phyloP scores from a whole-genome alignment of 2,797 vertebrate genomes.

The Liparis tanakae region DNA sequence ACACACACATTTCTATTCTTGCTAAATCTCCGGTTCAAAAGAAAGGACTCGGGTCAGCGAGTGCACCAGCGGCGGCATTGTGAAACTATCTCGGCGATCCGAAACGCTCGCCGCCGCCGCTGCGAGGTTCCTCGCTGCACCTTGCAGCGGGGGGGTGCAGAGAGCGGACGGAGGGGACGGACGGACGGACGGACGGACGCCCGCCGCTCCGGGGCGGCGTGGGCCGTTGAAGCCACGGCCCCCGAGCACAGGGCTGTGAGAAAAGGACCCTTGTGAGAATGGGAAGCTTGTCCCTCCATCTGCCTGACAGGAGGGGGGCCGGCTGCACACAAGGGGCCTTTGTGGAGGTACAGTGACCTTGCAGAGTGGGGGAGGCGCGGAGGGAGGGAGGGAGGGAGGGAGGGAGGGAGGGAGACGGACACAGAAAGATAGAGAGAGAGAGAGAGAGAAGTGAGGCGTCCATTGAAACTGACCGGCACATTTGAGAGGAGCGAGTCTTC shows the following conservation, averaged over 20 bases:
- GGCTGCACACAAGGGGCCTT: conserved; percentile 75
- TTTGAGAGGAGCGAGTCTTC: conserved; percentile 6
- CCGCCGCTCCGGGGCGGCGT: too few species aligned
- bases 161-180: neutral
- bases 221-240: conserved; percentile 48
- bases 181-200: conserved; percentile 19
- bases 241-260: conserved; percentile 71
- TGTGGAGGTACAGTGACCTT: conserved; percentile 78
- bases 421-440: neutral
- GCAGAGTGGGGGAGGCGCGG: conserved; percentile 17
- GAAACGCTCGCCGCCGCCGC: conserved; percentile 49
- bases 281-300: conserved; percentile 68
- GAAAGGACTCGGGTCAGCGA: conserved; percentile 56
- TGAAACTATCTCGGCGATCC: conserved; percentile 42
- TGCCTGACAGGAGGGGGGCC: conserved; percentile 68
- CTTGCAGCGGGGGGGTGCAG: conserved; percentile 51
- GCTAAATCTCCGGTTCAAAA: conserved; percentile 44
- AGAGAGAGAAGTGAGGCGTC: conserved; percentile 21
- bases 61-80: conserved; percentile 20
- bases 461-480: conserved; percentile 6
- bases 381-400: neutral
- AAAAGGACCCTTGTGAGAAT: conserved; percentile 72
- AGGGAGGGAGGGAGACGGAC: neutral
- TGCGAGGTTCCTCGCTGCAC: conserved; percentile 41
- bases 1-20: conserved; percentile 41